phyloP scores from a whole-genome alignment of 2,113 vertebrate genomes.

The Catharus minimus region DNA sequence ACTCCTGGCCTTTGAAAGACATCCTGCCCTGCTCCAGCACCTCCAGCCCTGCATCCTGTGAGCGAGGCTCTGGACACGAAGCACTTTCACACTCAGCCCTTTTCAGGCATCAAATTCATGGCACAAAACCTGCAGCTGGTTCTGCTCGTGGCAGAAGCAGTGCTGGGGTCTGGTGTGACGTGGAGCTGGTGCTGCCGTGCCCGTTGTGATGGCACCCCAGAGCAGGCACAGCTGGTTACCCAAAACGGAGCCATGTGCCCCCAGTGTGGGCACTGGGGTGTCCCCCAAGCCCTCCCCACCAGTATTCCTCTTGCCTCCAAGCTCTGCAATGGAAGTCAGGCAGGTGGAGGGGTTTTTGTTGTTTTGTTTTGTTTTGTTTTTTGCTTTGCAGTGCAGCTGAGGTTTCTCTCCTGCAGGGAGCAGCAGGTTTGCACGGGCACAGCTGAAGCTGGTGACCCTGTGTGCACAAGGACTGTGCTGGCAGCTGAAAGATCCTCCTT shows the following conservation, averaged over 20 bases:
- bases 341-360: not conserved
- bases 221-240: not conserved
- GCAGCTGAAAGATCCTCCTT: not conserved
- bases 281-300: not conserved
- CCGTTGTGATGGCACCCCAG: rapidly evolving
- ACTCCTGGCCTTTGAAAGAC: not conserved
- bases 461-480: not conserved
- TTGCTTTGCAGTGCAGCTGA: not conserved
- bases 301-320: not conserved
- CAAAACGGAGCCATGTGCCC: not conserved
- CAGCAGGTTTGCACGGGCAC: not conserved
- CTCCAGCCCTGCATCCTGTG: not conserved
- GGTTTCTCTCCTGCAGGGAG: not conserved
- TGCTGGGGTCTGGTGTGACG: not conserved
- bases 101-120: not conserved
- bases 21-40: not conserved
- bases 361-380: too few species aligned
- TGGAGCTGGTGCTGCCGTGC: not conserved
- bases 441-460: not conserved
- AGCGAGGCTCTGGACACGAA: not conserved
- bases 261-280: not conserved
- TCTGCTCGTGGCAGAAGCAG: not conserved
- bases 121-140: not conserved
- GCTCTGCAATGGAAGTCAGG: not conserved
- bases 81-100: not conserved